Evolutionary conservation across 2,113 vertebrate genomes (phyloP), one percentile per base, ranked within the genome.

Genomic region (Brachirus orientalis): DNA sequence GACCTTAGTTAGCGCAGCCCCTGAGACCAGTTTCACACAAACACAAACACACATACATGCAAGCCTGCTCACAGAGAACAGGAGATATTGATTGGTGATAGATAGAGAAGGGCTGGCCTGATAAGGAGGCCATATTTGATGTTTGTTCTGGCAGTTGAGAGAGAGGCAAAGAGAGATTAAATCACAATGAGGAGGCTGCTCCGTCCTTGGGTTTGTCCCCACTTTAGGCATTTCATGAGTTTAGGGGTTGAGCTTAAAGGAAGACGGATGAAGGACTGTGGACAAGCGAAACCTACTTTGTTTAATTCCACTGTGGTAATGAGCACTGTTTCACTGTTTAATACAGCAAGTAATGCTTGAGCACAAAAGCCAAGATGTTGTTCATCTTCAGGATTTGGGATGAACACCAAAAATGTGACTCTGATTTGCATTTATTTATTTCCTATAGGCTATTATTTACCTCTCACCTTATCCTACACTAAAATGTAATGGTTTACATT

Each of bases 101-200:
- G 86, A 83, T 75, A 87, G 86, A 88, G 77, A 53, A 54, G 52
- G 72, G 37, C 69, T 22, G 46, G 63, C 63, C 85, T 86, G 90
- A 90, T 90, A 91, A 91, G 88, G 67, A 85, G 87, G 84, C 82
- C 82, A 82, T 84, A 81, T 90, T 89, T 90, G 89, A 87, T 90
- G 90, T 91, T 89, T 91, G 90, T 70, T 86, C 80, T 82, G 28
- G 70, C 62, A 60, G 75, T 47, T 36, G 78, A 68, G 65, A 68
- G 77, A 83, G 73, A 79, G 46, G 47, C 65, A 69, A 55, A 63
- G 71, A 72, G 82, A 92, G 89, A 90, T 89, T 86, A 89, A 87
- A 91, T 91, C 90, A 90, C 89, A 88, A 88, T 89, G 80, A 87
- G 75, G 80, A 75, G 67, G 76, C 68, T 9, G 74, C 85, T 79